These are phyloP conservation scores for Malacoctenus gilli DNA, from an alignment of 2,797 vertebrate species.

Conservation along the genomic window DNA sequence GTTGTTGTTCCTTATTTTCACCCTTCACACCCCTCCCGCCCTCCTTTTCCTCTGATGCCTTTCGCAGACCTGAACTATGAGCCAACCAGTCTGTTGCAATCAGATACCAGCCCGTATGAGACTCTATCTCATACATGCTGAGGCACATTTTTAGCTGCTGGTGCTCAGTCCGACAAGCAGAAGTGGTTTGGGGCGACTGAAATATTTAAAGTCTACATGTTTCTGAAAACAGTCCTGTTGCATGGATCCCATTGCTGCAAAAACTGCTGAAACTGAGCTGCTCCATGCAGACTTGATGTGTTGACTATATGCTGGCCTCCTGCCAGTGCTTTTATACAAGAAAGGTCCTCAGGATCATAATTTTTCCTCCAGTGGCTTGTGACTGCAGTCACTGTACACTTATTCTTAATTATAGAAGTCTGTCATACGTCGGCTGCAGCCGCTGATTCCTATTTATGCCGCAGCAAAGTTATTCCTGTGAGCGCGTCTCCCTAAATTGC, in stretches of 20 bases:
- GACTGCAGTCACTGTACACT: conserved; percentile 12
- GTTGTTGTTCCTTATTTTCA: too few species aligned
- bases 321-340: conserved; percentile 30
- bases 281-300: conserved; percentile 41
- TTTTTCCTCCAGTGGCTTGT: conserved; percentile 31
- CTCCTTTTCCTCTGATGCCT: conserved; percentile 23
- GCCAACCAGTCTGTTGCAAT: conserved; percentile 26
- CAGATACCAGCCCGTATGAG: conserved; percentile 28
- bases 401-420: conserved; percentile 20
- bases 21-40: conserved; percentile 4
- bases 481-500: conserved; percentile 22
- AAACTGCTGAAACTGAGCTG: conserved; percentile 27
- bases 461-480: conserved; percentile 4
- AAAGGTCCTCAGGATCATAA: conserved; percentile 29
- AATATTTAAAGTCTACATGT: conserved; percentile 52
- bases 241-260: conserved; percentile 15
- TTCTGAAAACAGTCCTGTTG: conserved; percentile 32
- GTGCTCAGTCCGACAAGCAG: neutral
- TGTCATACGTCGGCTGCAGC: conserved; percentile 22
- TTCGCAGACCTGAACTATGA: conserved; percentile 40
- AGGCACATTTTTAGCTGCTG: conserved; percentile 6
- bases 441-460: conserved; percentile 9
- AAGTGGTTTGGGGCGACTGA: conserved; percentile 17
- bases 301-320: conserved; percentile 48
- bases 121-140: conserved; percentile 30